Base-by-base conservation (phyloP, 2,797 vertebrate genomes). In the Synanceia verrucosa region DNA sequence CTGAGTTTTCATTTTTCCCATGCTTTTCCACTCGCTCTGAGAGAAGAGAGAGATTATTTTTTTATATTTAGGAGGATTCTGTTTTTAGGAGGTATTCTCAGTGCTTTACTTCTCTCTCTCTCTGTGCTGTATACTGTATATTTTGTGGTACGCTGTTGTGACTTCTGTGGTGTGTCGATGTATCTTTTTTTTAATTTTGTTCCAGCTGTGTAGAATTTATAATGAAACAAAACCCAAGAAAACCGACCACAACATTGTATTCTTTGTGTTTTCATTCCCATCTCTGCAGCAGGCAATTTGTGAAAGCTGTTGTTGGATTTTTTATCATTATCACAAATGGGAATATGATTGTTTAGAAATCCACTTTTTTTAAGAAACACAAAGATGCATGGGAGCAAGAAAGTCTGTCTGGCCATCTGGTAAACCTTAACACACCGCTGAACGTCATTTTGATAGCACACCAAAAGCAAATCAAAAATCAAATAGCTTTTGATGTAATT, bases 101-200 rank as follows among this genome's bases (percentile, higher is more conserved):
- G 73, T 88, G 89, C 87, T 91, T 91, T 91, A 88, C 70, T 84
- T 86, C 61, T 78, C 71, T 88, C 66, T 73, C 70, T 84, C 81
- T 77, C 57, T 78, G 60, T 79, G 78, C 78, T 87, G 87, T 92
- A 90, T 90, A 79, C 91, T 94, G 93, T 94, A 94, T 92, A 94
- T 94, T 93, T 95, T 94, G 94, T 95, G 92, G 81, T 91, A 92
- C 77, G 44, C 85, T 90, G 86, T 91, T 92, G 90, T 93, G 92
- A 92, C 73, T 68, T 92, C 82, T 88, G 90, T 94, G 92, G 88
- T 78, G 87, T 94, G 88, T 94, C 88, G 86, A 89, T 91, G 89
- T 91, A 85, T 89, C 85, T 85, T 90, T 90, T 58, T 90, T 82
- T n/a, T n/a, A n/a, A 70, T 81, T 82, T 89, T 86, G 79, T 91